Evolutionary conservation across 2,888 invertebrate species (phyloP), one percentile per base, ranked within the genome.

Genomic region (Drosophila kanekoi): DNA sequence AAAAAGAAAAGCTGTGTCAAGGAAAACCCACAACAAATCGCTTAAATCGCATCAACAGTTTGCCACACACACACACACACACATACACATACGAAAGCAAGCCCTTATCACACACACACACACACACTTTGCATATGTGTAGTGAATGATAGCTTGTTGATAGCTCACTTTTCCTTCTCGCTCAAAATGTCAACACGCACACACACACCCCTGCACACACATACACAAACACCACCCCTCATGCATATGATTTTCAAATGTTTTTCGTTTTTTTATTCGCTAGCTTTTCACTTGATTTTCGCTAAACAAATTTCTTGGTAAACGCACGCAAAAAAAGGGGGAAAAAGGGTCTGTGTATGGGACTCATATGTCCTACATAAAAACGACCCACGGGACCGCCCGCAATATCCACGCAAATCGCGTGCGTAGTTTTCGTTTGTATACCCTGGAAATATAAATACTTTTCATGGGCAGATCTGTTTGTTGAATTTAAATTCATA

Each of bases 11-110:
- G 51, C 53, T 58, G 59, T 47, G 44, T 51, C 54, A 71, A 69
- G 58, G 48, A 69, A 80, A 87, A 78, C 83, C 86, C 88, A 78
- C 82, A 86, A 85, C 86, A 86, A 86, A 89, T 89, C 88, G 86
- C 86, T 89, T 89, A 85, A 85, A 79, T 85, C 85, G 88, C 82
- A 89, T 89, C 89, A 85, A 85, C 85, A 85, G 89, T 89, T 84
- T 87, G 87, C 85, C 81, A 80, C 70, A 72, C 66, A 75, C 66
- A 60, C 53, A 45, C 56, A 51, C 63, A 67, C 76, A 18, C 45
- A 44, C 54, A 37, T 59, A 48, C 13, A 52, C 61, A 66, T 62
- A 62, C 52, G 56, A 28, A 8, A 28, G 28, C 8, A 28, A 28
- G 8, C 28, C 28, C 28, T 28, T 28, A 28, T 28, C 18, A 18